Percentiles rank a stretch among this genome's conserved stretches.
phyloP scores from a whole-genome alignment of 2,797 vertebrate genomes.

The Cetoscarus ocellatus region DNA sequence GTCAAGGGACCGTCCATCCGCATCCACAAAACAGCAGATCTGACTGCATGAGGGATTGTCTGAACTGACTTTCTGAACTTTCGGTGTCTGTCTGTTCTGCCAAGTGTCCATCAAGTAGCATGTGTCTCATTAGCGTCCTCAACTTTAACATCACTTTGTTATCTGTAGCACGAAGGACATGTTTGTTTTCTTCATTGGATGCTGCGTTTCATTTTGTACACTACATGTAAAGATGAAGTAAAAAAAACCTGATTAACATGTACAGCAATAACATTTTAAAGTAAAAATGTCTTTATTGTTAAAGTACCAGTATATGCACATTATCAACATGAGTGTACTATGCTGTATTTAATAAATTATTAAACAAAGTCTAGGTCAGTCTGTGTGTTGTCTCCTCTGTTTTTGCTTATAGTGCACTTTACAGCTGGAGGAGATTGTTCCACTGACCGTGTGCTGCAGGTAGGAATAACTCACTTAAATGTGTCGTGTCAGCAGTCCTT shows the following conservation, averaged over 20 bases:
- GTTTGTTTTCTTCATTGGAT: conserved; percentile 55
- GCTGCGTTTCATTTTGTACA: conserved; percentile 75
- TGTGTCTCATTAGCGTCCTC: conserved; percentile 68
- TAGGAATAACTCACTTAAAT: conserved; percentile 16
- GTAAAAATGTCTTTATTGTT: conserved; percentile 66
- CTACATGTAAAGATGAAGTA: conserved; percentile 27
- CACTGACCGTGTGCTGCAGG: conserved; percentile 3
- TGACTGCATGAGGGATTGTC: conserved; percentile 56
- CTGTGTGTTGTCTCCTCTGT: conserved; percentile 32
- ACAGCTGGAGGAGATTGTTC: not conserved
- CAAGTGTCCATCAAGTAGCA: conserved; percentile 71
- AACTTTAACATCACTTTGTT: conserved; percentile 62
- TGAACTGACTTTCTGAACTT: conserved; percentile 42
- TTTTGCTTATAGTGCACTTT: conserved; percentile 32
- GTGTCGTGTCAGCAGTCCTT: conserved; percentile 14
- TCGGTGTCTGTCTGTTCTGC: conserved; percentile 62
- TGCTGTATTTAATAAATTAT: conserved; percentile 85
- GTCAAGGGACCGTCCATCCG: conserved; percentile 66
- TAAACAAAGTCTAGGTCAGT: conserved; percentile 61
- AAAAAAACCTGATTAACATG: conserved; percentile 51
- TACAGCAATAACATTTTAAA: conserved; percentile 84
- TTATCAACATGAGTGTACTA: conserved; percentile 80
- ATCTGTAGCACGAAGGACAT: conserved; percentile 79
- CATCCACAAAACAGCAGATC: conserved; percentile 40
- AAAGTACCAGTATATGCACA: conserved; percentile 75